Evolutionary conservation across 2,888 invertebrate genomes (phyloP).

Genomic region (Athalia circularis): DNA sequence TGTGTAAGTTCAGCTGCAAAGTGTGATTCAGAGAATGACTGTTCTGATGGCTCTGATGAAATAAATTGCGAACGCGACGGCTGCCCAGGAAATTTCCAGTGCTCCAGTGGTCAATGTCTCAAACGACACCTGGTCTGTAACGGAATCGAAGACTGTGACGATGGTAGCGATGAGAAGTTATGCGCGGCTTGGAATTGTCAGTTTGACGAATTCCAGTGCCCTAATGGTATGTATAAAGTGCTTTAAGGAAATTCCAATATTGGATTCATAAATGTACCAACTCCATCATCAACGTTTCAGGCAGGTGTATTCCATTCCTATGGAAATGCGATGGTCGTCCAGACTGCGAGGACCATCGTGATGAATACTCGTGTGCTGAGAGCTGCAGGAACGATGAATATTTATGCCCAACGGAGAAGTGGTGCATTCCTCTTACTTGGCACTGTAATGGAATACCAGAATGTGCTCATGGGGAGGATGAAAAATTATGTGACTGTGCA

Average conservation of each 20-base stretch:
- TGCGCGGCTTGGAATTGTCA: slow-evolving; percentile 77
- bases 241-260: not conserved
- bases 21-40: slow-evolving; percentile 79
- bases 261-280: not conserved
- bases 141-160: slow-evolving; percentile 79
- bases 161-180: slow-evolving; percentile 78
- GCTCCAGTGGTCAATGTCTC: slow-evolving; percentile 78
- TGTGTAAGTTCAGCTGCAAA: slow-evolving; percentile 75
- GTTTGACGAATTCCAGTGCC: slow-evolving; percentile 78
- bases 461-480: slow-evolving; percentile 78
- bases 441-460: slow-evolving; percentile 78
- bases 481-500: slow-evolving; percentile 77
- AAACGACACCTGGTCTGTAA: slow-evolving; percentile 79
- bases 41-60: slow-evolving; percentile 80
- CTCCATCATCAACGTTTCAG: slow-evolving; percentile 54
- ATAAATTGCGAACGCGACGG: slow-evolving; percentile 76
- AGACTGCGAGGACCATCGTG: slow-evolving; percentile 77
- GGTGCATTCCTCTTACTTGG: slow-evolving; percentile 78
- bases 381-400: slow-evolving; percentile 77
- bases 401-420: slow-evolving; percentile 77
- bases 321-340: slow-evolving; percentile 79
- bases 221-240: slow-evolving; percentile 60
- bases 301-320: slow-evolving; percentile 77
- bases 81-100: slow-evolving; percentile 80
- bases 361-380: slow-evolving; percentile 77